phyloP scores from a whole-genome alignment of 2,888 invertebrate species.

The Rhagium mordax region DNA sequence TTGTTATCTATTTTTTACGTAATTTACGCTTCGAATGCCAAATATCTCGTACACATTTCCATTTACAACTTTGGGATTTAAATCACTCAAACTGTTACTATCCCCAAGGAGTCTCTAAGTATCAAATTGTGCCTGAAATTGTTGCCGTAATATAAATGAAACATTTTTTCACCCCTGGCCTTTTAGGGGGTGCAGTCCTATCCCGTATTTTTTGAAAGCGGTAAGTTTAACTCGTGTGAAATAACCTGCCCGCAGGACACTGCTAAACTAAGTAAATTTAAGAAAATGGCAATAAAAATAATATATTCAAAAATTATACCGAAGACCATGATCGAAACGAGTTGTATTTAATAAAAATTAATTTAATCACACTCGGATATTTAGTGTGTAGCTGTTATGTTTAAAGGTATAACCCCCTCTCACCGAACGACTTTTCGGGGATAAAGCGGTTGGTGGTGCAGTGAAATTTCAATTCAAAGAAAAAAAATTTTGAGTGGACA shows the following conservation, averaged over 20 bases:
- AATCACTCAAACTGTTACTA: not conserved
- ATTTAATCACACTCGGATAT: too few species aligned
- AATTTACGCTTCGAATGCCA: too few species aligned
- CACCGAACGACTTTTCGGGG: too few species aligned
- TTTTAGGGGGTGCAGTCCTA: not conserved
- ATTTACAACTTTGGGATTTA: too few species aligned
- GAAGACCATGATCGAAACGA: too few species aligned
- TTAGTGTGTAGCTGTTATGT: too few species aligned
- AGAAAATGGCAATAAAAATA: not conserved
- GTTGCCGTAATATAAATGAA: not conserved
- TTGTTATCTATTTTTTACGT: too few species aligned
- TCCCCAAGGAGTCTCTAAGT: not conserved
- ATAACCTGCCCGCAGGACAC: not conserved
- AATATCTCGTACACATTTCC: not conserved
- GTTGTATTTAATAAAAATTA: too few species aligned
- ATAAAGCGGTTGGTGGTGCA: too few species aligned
- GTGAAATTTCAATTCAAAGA: too few species aligned
- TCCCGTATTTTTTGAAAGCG: not conserved
- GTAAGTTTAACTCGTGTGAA: not conserved
- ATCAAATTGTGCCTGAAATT: not conserved
- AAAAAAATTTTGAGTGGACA: too few species aligned
- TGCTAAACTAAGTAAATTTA: not conserved
- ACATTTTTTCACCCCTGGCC: not conserved
- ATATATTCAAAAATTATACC: not conserved
- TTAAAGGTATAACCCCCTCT: too few species aligned